A percentile compares a stretch with the other conserved stretches of the same genome.
phyloP scores from a whole-genome alignment of 2,888 invertebrate genomes.

The Molanna angustata region DNA sequence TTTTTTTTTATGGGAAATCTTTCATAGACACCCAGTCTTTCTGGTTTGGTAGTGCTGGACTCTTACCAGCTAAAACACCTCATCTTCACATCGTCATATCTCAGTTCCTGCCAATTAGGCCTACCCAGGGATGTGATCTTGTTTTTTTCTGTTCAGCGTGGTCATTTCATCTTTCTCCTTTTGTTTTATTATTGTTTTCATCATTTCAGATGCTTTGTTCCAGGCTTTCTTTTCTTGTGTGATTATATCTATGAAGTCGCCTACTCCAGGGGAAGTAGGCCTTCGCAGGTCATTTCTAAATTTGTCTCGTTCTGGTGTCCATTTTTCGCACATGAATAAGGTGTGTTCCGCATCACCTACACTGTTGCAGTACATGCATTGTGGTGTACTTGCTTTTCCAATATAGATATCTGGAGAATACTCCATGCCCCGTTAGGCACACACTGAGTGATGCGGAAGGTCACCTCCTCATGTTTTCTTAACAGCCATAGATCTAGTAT shows the following conservation, averaged over 20 bases:
- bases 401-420: not conserved
- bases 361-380: not conserved
- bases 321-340: not conserved
- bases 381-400: not conserved
- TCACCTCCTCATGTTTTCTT: not conserved
- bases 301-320: not conserved
- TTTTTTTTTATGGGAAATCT: slow-evolving; percentile 1
- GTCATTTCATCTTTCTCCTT: not conserved
- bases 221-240: not conserved
- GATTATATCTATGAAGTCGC: not conserved
- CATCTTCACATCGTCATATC: not conserved
- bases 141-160: no score
- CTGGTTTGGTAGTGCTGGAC: slow-evolving; percentile 3
- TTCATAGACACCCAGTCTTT: slow-evolving; percentile 1
- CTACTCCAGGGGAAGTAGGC: no score
- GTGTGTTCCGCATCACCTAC: slow-evolving; percentile 1
- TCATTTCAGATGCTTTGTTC: not conserved
- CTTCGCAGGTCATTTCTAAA: no score
- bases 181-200: not conserved
- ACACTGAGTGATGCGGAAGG: slow-evolving; percentile 1
- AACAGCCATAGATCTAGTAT: not conserved
- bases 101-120: not conserved
- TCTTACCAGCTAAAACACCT: slow-evolving; percentile 3
- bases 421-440: slow-evolving; percentile 1
- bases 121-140: not conserved